A percentile compares a stretch with the other conserved stretches of the same genome.
These are phyloP conservation scores for Chymomyza procnemis DNA, from an alignment of 2,888 invertebrate genomes.

Conservation along the genomic window DNA sequence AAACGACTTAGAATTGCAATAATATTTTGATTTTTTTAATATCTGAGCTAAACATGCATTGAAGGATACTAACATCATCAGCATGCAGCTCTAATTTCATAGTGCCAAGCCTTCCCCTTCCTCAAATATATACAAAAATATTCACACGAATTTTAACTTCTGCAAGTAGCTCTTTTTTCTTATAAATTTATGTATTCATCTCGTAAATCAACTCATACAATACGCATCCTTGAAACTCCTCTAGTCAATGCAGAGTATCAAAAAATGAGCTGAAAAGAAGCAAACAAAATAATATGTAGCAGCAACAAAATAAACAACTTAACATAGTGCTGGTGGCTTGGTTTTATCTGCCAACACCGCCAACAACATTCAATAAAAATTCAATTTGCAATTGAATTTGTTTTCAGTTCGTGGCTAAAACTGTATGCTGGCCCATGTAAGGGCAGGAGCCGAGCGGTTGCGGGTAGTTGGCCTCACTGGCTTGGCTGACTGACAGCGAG, in stretches of 20 bases:
- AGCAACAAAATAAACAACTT: slow-evolving; percentile 16
- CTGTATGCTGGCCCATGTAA: not conserved
- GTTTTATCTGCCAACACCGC: slow-evolving; percentile 20
- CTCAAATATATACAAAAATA: too few relatives aligned
- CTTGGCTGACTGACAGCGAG: slow-evolving; percentile 31
- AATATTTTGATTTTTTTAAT: too few relatives aligned
- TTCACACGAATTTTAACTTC: too few relatives aligned
- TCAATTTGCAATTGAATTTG: slow-evolving; percentile 70
- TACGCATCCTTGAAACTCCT: too few relatives aligned
- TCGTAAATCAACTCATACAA: too few relatives aligned
- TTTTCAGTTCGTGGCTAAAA: slow-evolving; percentile 40
- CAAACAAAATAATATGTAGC: slow-evolving; percentile 21
- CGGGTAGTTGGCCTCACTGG: not conserved
- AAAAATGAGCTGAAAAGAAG: slow-evolving; percentile 37
- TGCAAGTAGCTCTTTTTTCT: too few relatives aligned
- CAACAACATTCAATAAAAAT: slow-evolving; percentile 67
- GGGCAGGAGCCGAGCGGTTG: not conserved
- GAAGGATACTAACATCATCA: too few relatives aligned
- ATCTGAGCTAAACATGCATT: too few relatives aligned
- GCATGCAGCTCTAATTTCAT: too few relatives aligned
- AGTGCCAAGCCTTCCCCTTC: too few relatives aligned
- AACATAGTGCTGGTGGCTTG: not conserved
- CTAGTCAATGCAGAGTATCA: not conserved
- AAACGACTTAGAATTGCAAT: too few relatives aligned
- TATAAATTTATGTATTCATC: too few relatives aligned